Percentiles rank a stretch among this genome's conserved stretches.
Evolutionary conservation across 2,113 vertebrate genomes (phyloP).

Genomic region (Pontoporia blainvillei): DNA sequence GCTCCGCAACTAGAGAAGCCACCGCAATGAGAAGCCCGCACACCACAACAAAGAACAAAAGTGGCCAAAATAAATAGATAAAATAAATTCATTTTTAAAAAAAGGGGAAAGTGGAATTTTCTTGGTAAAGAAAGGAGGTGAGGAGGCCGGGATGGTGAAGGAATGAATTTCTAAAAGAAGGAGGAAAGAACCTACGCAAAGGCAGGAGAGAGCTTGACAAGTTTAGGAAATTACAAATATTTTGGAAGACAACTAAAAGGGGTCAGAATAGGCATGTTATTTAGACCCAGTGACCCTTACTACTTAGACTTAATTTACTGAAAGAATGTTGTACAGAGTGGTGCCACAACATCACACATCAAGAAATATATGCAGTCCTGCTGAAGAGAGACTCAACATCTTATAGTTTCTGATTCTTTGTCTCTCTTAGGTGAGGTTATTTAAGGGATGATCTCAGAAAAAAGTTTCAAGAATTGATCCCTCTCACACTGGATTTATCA

Average conservation of each 20-base stretch:
- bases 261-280: neutral
- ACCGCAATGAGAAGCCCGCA: too few relatives aligned
- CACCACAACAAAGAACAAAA: too few relatives aligned
- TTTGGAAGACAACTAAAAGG: neutral
- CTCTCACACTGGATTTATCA: constrained; percentile 60
- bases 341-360: accelerated
- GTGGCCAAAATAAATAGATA: too few relatives aligned
- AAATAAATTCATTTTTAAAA: too few relatives aligned
- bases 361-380: accelerated
- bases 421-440: constrained; percentile 61
- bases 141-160: neutral
- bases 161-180: neutral
- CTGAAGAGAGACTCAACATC: neutral
- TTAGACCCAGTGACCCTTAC: neutral
- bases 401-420: neutral
- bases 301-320: neutral
- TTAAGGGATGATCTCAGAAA: constrained; percentile 56
- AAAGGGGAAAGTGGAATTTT: neutral
- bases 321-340: neutral
- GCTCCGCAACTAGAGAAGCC: too few relatives aligned
- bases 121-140: neutral
- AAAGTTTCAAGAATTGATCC: constrained; percentile 66
- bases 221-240: neutral
- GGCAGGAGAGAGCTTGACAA: neutral
- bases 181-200: neutral